phyloP scores from a whole-genome alignment of 2,888 invertebrate genomes.

The Agonopterix arenella region DNA sequence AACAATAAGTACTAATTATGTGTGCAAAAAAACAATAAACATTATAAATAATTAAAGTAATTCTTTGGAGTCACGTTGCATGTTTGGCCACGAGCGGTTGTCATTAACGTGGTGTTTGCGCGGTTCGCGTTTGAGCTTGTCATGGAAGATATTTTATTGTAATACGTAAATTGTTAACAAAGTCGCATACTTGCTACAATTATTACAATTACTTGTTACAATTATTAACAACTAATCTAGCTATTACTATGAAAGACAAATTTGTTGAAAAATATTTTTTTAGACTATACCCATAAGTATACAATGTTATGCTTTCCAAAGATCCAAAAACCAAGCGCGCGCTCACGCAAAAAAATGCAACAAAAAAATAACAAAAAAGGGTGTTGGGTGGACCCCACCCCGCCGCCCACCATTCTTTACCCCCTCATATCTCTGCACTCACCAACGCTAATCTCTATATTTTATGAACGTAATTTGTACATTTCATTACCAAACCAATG shows the following conservation, averaged over 20 bases:
- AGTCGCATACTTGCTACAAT: too few species aligned
- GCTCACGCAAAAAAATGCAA: slow-evolving; percentile 65
- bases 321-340: slow-evolving; percentile 32
- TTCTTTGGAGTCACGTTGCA: too few species aligned
- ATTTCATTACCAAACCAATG: slow-evolving; percentile 18
- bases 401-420: slow-evolving; percentile 38
- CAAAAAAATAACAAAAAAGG: slow-evolving; percentile 60
- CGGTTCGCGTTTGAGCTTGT: too few species aligned
- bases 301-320: slow-evolving; percentile 37
- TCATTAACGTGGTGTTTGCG: too few species aligned
- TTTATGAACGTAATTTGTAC: slow-evolving; percentile 61
- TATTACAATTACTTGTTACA: too few species aligned
- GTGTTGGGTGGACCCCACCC: slow-evolving; percentile 54
- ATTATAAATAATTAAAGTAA: too few species aligned
- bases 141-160: too few species aligned
- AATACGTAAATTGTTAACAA: too few species aligned
- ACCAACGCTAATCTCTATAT: slow-evolving; percentile 65
- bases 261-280: slow-evolving; percentile 1
- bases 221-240: too few species aligned
- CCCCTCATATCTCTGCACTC: slow-evolving; percentile 69
- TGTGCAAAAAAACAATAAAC: too few species aligned
- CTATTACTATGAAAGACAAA: not conserved
- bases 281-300: slow-evolving; percentile 21
- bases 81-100: too few species aligned
- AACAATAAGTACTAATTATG: too few species aligned